phyloP scores from a whole-genome alignment of 1,140 invertebrate species.

The Penaeus vannamei region DNA sequence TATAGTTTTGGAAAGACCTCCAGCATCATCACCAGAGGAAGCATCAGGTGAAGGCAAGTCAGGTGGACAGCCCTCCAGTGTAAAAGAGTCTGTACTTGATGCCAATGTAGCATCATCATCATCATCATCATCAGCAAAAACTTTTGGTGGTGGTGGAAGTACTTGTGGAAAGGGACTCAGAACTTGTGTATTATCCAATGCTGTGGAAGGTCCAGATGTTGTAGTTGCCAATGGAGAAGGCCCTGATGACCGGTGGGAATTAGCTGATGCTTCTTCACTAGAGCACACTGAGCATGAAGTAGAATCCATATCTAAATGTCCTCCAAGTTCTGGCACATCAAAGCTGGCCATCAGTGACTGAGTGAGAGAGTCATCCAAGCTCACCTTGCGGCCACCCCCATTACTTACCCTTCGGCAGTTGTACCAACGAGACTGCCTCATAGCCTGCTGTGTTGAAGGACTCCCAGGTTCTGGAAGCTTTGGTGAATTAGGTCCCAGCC shows the following conservation, averaged over 20 bases:
- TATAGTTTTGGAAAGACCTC: constrained; percentile 52
- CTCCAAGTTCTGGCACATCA: constrained; percentile 65
- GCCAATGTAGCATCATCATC: constrained; percentile 65
- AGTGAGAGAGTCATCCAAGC: constrained; percentile 65
- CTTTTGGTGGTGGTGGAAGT: constrained; percentile 31
- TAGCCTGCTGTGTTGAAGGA: constrained; percentile 45
- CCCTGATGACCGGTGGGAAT: constrained; percentile 54
- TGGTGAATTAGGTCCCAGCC: constrained; percentile 45
- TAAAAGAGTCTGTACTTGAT: constrained; percentile 65
- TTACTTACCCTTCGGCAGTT: constrained; percentile 47
- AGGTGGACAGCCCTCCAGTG: constrained; percentile 58
- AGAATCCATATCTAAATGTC: constrained; percentile 67
- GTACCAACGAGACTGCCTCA: constrained; percentile 59
- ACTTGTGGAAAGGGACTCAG: constrained; percentile 36
- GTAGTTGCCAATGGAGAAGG: constrained; percentile 55
- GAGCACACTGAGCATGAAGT: constrained; percentile 67
- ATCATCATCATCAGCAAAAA: constrained; percentile 53
- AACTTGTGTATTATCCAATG: constrained; percentile 45
- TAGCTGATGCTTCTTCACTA: constrained; percentile 59
- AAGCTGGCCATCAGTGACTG: constrained; percentile 66
- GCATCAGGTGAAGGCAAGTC: constrained; percentile 62
- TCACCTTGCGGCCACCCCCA: constrained; percentile 61
- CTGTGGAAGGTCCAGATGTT: constrained; percentile 52
- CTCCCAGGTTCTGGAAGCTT: constrained; percentile 34
- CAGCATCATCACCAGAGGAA: constrained; percentile 56